phyloP scores from a whole-genome alignment of 2,888 invertebrate genomes.

The Archaeoteleia sp. region DNA sequence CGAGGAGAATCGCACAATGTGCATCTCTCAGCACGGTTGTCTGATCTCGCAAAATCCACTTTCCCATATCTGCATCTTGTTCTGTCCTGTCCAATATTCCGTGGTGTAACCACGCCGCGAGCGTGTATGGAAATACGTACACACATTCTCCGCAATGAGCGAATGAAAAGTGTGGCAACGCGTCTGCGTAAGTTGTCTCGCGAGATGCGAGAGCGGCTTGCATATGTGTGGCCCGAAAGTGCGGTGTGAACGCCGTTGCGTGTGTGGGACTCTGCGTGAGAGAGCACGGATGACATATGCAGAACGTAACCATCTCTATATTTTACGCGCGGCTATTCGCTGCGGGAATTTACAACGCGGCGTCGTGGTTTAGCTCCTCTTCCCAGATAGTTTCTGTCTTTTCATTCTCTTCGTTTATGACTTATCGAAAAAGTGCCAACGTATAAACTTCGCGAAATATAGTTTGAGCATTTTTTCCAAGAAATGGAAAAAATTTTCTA shows the following conservation, averaged over 20 bases:
- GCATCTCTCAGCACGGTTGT: no score
- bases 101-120: conserved; percentile 53
- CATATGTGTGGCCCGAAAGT: conserved; percentile 15
- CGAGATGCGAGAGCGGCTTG: background rate
- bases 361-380: conserved; percentile 59
- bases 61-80: conserved; percentile 55
- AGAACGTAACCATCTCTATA: conserved; percentile 70
- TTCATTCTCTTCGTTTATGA: conserved; percentile 54
- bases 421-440: no score
- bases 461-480: no score
- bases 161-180: background rate
- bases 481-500: no score
- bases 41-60: conserved; percentile 17
- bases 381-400: conserved; percentile 52
- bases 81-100: conserved; percentile 66
- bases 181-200: conserved; percentile 2
- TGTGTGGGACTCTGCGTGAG: conserved; percentile 62
- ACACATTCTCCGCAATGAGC: background rate
- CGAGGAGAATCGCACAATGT: no score
- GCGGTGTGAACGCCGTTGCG: no score
- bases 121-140: conserved; percentile 45
- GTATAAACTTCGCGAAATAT: no score
- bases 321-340: conserved; percentile 70
- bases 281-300: conserved; percentile 73
- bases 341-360: conserved; percentile 68